Evolutionary conservation across 1,140 invertebrate species (phyloP), one percentile per base, ranked within the genome.

Genomic region (Eciton burchellii): DNA sequence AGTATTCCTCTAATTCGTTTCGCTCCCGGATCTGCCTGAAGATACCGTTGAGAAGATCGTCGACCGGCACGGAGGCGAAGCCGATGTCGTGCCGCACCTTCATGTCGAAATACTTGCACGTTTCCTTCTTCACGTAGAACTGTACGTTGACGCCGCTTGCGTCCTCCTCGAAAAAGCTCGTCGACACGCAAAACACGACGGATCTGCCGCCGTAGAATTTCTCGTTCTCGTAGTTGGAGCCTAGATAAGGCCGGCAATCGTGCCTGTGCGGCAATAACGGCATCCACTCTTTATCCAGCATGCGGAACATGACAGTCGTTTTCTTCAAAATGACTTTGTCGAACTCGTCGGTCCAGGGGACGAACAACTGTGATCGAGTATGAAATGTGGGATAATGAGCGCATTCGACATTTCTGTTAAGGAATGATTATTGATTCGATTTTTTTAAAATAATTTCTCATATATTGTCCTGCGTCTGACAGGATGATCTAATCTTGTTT

Each of bases 141-240:
- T 92, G 83, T 3, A 92, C 14, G 8, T 81, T 66, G 0, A 90
- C 45, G 0, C 76, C 85, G 9, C 57, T 41, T 19, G 81, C 62
- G 2, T 65, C 19, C 4, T 84, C 52, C 49, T 87, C 52, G 0
- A 91, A 79, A 14, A 19, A 66, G 2, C 43, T 11, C 16, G 83
- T 71, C 2, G 90, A 82, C 0, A 93, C n/a, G 1, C 90, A 65
- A 52, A 93, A 91, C 6, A 93, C 81, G 12, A 93, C 62, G 0
- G 92, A 93, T 72, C 77, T 89, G 1, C 92, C 92, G 12, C 91
- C 91, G 72, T 92, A 70, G 43, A 93, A 92, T 0, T 57, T 24
- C 21, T 92, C 90, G 35, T 79, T 85, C 35, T 90, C 85, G 3
- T 70, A 82, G 56, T 87, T 89, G 6, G 89, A 90, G 16, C 92